Evolutionary conservation across 2,113 vertebrate genomes (phyloP).

Genomic region (Burhinus oedicnemus): DNA sequence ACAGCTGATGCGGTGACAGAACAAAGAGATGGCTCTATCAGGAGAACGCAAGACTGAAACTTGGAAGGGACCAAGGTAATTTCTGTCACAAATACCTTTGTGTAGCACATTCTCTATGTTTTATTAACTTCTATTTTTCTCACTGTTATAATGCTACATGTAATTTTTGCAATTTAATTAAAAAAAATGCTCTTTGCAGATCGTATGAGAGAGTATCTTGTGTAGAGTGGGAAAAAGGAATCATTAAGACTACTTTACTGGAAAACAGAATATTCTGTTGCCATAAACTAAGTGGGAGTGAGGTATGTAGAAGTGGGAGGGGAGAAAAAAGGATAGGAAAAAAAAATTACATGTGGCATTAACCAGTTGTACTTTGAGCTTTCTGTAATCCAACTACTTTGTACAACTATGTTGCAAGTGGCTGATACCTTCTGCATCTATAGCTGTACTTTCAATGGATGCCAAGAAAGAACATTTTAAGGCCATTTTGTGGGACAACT

Average conservation of each 20-base stretch:
- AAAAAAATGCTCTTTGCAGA: background rate
- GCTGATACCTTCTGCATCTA: background rate
- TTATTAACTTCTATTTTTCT: background rate
- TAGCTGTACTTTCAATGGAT: background rate
- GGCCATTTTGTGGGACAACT: background rate
- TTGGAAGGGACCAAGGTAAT: background rate
- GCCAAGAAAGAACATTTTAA: background rate
- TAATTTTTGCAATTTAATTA: background rate
- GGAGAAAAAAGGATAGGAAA: background rate
- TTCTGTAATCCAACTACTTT: background rate
- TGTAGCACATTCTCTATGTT: background rate
- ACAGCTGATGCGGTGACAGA: background rate
- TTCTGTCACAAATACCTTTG: background rate
- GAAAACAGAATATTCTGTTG: background rate
- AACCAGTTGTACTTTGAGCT: background rate
- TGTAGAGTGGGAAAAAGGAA: background rate
- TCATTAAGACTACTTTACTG: background rate
- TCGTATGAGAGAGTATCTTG: background rate
- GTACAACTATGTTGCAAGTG: too few relatives aligned
- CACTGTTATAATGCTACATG: accelerated
- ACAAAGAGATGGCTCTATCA: background rate
- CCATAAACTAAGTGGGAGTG: too few relatives aligned
- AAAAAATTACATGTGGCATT: background rate
- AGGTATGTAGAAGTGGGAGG: background rate
- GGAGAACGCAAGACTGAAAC: background rate